These are phyloP conservation scores for Protonibea diacanthus DNA, from an alignment of 2,797 vertebrate species.

Conservation along the genomic window DNA sequence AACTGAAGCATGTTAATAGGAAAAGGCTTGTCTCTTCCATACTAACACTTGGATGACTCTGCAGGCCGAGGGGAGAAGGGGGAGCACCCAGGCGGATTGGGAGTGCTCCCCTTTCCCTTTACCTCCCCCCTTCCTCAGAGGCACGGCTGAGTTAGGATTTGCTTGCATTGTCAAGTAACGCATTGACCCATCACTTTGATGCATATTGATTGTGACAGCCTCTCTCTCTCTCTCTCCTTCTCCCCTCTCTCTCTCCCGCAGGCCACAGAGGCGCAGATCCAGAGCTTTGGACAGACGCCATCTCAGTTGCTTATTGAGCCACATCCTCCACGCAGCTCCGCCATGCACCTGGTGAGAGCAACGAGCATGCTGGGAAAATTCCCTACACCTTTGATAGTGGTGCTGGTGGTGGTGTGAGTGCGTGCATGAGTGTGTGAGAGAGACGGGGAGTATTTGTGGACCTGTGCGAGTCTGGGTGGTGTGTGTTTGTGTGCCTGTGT, in stretches of 20 bases:
- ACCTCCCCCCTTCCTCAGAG: slow-evolving; percentile 69
- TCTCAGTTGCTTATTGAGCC: slow-evolving; percentile 99
- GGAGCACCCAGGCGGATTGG: slow-evolving; percentile 87
- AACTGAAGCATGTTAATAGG: slow-evolving; percentile 96
- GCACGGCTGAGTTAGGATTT: slow-evolving; percentile 93
- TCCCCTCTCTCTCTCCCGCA: slow-evolving; percentile 81
- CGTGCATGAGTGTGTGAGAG: slow-evolving; percentile 32
- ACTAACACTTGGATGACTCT: slow-evolving; percentile 97
- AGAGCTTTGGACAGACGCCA: slow-evolving; percentile 99
- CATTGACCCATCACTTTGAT: slow-evolving; percentile 95
- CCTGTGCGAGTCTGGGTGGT: slow-evolving; percentile 25
- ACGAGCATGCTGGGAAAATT: slow-evolving; percentile 80
- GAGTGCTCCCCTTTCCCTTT: slow-evolving; percentile 85
- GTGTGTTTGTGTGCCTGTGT: slow-evolving; percentile 34
- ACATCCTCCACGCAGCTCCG: slow-evolving; percentile 99
- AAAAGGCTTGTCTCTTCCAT: slow-evolving; percentile 96
- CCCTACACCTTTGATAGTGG: slow-evolving; percentile 57
- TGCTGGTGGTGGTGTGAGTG: slow-evolving; percentile 19
- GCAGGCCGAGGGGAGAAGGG: slow-evolving; percentile 87
- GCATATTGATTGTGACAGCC: slow-evolving; percentile 93
- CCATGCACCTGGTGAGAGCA: slow-evolving; percentile 99
- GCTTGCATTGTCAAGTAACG: slow-evolving; percentile 93
- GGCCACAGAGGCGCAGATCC: slow-evolving; percentile 98
- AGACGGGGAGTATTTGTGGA: slow-evolving; percentile 24
- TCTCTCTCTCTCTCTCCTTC: slow-evolving; percentile 69